Evolutionary conservation across 2,888 invertebrate species (phyloP).

Genomic region (Eupithecia subumbrata): DNA sequence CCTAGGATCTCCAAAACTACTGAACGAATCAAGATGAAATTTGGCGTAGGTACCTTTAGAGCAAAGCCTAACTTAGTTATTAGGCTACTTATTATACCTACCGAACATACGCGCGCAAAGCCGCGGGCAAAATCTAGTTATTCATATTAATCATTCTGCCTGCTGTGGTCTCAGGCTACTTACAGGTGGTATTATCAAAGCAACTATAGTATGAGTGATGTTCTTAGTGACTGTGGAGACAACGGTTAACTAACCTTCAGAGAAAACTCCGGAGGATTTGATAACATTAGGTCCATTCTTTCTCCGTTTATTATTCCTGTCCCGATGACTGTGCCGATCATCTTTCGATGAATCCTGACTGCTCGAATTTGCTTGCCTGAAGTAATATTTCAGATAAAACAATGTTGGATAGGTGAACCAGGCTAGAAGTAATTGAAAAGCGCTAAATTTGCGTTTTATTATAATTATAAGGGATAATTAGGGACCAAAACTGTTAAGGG

Average conservation of each 20-base stretch:
- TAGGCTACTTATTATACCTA: too few relatives aligned
- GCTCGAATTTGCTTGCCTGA: slow-evolving; percentile 47
- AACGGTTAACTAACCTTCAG: slow-evolving; percentile 68
- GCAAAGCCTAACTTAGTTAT: too few relatives aligned
- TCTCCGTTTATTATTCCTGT: slow-evolving; percentile 63
- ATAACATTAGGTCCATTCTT: slow-evolving; percentile 72
- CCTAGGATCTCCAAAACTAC: too few relatives aligned
- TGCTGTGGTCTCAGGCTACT: neutral
- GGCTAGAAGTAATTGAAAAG: neutral
- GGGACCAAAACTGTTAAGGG: neutral
- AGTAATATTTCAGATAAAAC: neutral
- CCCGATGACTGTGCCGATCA: slow-evolving; percentile 58
- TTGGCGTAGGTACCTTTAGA: too few relatives aligned
- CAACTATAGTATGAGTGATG: neutral
- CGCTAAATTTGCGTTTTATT: neutral
- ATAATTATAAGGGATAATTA: neutral
- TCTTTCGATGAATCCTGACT: slow-evolving; percentile 63
- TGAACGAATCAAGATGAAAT: too few relatives aligned
- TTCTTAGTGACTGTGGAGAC: neutral
- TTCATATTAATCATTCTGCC: neutral
- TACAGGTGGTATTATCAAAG: neutral
- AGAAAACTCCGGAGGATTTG: slow-evolving; percentile 77
- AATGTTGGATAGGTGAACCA: neutral
- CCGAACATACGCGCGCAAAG: too few relatives aligned
- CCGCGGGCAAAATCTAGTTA: too few relatives aligned